These are phyloP conservation scores for Plectrocnemia conspersa DNA, from an alignment of 1,140 invertebrate genomes.

Conservation along the genomic window DNA sequence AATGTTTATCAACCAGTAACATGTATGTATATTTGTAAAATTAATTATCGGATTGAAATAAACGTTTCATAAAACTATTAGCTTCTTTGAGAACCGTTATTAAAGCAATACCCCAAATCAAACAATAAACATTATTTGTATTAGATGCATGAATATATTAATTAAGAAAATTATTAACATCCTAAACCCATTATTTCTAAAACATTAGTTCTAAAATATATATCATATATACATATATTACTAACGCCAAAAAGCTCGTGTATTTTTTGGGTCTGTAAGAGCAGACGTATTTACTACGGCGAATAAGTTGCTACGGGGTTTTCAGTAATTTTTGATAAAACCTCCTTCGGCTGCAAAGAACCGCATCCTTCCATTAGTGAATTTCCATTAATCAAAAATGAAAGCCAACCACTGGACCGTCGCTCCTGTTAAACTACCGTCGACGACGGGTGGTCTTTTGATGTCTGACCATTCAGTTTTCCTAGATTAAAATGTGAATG, in stretches of 20 bases:
- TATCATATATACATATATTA: no score
- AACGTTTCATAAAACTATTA: no score
- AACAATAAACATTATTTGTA: not conserved
- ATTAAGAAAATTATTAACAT: not conserved
- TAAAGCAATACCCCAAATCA: not conserved
- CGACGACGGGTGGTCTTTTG: constrained; percentile 17
- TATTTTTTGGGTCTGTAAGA: no score
- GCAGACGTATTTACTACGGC: no score
- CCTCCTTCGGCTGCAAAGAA: constrained; percentile 15
- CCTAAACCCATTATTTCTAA: no score
- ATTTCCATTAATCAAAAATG: constrained; percentile 36
- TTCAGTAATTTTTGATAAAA: constrained; percentile 27
- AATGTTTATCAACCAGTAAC: no score
- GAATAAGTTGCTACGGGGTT: not conserved
- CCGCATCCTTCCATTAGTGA: constrained; percentile 34
- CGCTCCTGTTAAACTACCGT: not conserved
- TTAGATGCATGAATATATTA: not conserved
- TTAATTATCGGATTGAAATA: no score
- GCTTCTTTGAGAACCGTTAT: no score
- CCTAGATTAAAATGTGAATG: constrained; percentile 8
- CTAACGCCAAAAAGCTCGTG: no score
- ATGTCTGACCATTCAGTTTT: constrained; percentile 12
- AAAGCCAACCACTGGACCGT: constrained; percentile 14
- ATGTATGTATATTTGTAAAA: no score
- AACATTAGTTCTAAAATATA: no score